Evolutionary conservation across 2,797 vertebrate species (phyloP), one percentile per base, ranked within the genome.

Genomic region (Gephyroberyx darwinii): DNA sequence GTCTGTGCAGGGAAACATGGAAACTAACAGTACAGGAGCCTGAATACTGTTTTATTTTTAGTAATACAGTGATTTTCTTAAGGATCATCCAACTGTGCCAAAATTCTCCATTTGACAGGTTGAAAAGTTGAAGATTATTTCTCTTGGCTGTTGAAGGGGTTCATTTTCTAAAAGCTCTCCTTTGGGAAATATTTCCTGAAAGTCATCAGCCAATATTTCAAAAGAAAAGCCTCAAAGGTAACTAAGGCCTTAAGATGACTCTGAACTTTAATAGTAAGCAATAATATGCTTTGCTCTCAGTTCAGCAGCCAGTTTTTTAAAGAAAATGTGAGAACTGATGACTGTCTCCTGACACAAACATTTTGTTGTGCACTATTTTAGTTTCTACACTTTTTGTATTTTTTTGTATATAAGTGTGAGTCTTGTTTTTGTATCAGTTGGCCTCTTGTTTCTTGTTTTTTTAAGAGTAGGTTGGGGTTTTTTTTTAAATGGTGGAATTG

Each of bases 401-500:
- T 41, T 41, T 35, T 1, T 35, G 33, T 35, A 7, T 7, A 35
- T 35, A 35, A 35, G 13, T 41, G 39, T 41, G 10, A 41, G 10
- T 13, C 39, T 13, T 2, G 4, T 41, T 35, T 35, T 35, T 35
- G 33, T 8, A 35, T 35, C 33, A 35, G 33, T 35, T 35, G 33
- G 33, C 33, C 33, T 35, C 33, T 35, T 35, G 9, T 41, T 41
- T 41, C 10, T 1, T 4, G 4, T 41, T 41, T 14, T 41, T 13
- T 13, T 41, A 8, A 10, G 39, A 2, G 39, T 10, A 41, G 12
- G 39, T 41, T n/a, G n/a, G n/a, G n/a, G n/a, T n/a, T n/a, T n/a
- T n/a, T 41, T 41, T 41, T 41, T 10, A 41, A 41, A 41, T 41
- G 39, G 39, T 41, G 8, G 37, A 41, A 51, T 71, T 69, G 30